Percentiles rank a stretch among this genome's conserved stretches.
Evolutionary conservation across 1,140 invertebrate genomes (phyloP).

Genomic region (Scaptomyza hsui): DNA sequence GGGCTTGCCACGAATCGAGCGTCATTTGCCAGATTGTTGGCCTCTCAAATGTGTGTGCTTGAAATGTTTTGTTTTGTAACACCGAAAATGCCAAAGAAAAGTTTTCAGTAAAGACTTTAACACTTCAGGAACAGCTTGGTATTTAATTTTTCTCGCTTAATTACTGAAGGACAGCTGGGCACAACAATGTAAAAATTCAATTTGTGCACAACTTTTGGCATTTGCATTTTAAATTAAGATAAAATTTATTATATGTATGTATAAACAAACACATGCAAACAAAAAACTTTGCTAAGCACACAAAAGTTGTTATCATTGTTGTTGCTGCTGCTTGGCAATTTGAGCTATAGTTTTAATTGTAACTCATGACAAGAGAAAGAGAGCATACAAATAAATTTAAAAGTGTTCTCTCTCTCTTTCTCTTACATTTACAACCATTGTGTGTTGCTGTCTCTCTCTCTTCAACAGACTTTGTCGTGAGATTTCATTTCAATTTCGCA

Average conservation of each 20-base stretch:
- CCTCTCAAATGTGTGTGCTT: conserved; percentile 39
- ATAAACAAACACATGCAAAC: conserved; percentile 48
- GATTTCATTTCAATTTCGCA: conserved; percentile 94
- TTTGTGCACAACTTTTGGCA: conserved; percentile 63
- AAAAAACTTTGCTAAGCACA: conserved; percentile 48
- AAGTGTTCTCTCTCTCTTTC: conserved; percentile 39
- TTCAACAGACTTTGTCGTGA: conserved; percentile 91
- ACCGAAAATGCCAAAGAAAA: conserved; percentile 16
- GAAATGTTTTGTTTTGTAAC: conserved; percentile 22
- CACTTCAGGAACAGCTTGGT: conserved; percentile 8
- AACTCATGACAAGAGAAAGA: conserved; percentile 56
- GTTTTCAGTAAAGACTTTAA: conserved; percentile 1
- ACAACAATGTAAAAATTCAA: conserved; percentile 72
- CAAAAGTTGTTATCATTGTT: conserved; percentile 20
- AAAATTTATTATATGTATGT: conserved; percentile 62
- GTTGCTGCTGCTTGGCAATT: conserved; percentile 48
- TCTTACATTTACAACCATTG: conserved; percentile 5
- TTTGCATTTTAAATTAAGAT: conserved; percentile 81
- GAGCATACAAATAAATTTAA: conserved; percentile 66
- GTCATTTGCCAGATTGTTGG: conserved; percentile 71
- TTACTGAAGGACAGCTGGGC: conserved; percentile 38
- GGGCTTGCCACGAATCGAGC: conserved; percentile 21
- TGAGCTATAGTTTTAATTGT: conserved; percentile 74
- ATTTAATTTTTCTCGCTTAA: conserved; percentile 65
- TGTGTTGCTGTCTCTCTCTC: conserved; percentile 8